Base-by-base conservation (phyloP, 2,797 vertebrate genomes). In the Poecile montanus region DNA sequence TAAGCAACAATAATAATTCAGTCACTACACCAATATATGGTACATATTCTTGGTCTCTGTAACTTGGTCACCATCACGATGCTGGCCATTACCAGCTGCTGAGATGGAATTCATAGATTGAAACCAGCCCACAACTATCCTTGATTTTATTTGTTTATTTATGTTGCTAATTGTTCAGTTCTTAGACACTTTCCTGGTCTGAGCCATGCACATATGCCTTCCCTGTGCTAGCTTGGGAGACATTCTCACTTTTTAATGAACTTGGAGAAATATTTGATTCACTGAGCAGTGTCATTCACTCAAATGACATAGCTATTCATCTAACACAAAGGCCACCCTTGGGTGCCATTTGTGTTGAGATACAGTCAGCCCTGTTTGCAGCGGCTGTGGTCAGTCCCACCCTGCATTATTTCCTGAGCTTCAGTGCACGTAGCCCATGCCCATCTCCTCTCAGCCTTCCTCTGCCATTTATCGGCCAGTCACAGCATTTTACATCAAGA, bases 1-100 rank as follows among this genome's bases (percentile, higher is more conserved):
- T 62, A n/a, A 58, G 12, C 11, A 60, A 27, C 15, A 56, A 0
- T 38, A 65, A 38, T 47, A 58, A 22, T 65, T 76, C 16, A 16
- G 0, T 75, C 17, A 7, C 54, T 77, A 0, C 53, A 22, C 13
- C 7, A 11, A 0, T 6, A 12, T 16, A 14, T 61, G 40, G 23
- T 65, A 13, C 18, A 3, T 57, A 11, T 25, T 87, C 19, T 47
- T 85, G 45, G 16, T 93, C 32, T 68, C n/a, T 75, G 0, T 61
- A n/a, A 11, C 15, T 9, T 6, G 10, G n/a, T 81, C 9, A n/a
- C 13, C 7, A 16, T 74, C 25, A 23, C 8, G 16, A 9, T n/a
- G 14, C 38, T 72, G 78, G 62, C 42, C 30, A 22, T 58, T n/a
- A 21, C 23, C 29, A 57, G 18, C 30, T 25, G 13, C 61, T 1